Base-by-base conservation (phyloP, 2,113 vertebrate genomes). In the Podilymbus podiceps region DNA sequence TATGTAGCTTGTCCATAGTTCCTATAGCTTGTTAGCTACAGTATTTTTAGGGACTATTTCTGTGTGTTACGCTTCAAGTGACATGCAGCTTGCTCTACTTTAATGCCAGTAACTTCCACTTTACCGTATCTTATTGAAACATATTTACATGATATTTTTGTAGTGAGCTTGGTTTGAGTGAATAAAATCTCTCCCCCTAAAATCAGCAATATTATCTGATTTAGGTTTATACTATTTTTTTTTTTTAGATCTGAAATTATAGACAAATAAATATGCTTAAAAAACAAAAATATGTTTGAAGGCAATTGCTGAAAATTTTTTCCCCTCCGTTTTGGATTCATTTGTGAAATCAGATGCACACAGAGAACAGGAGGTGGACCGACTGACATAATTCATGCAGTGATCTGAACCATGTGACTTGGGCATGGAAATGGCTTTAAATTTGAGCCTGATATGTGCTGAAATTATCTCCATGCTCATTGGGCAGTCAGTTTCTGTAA, bases 321-420 rank as follows among this genome's bases (percentile, higher is more conserved):
- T n/a, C 24, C 10, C 69, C 9, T 52, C 12, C 12, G 77, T 85
- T 85, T 59, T 80, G 60, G 9, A 40, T 75, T 22, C 23, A 55
- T 88, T 84, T 84, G 44, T 64, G 38, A 87, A 91, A 89, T 75
- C 24, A 85, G 66, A 38, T 76, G 58, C 44, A 60, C 35, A 38
- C 50, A 53, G 72, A 58, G 46, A 88, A 52, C n/a, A 49, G 68
- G 56, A 88, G 33, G 58, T 95, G 60, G 82, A 69, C 52, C 3
- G 0, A 19, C 38, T 58, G 62, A 52, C 44, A 24, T 69, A 68
- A 68, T 84, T 88, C 56, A 58, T 84, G 69, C 68, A 74, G 21
- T 58, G 42, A 73, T 82, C 96, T 92, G 77, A 94, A 89, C 62
- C 82, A 88, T 82, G 46, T 72, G 53, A 73, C 80, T 96, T 82